Conservation (phyloP, 1,140 invertebrate species). For the Anagrus nilaparvatae region DNA sequence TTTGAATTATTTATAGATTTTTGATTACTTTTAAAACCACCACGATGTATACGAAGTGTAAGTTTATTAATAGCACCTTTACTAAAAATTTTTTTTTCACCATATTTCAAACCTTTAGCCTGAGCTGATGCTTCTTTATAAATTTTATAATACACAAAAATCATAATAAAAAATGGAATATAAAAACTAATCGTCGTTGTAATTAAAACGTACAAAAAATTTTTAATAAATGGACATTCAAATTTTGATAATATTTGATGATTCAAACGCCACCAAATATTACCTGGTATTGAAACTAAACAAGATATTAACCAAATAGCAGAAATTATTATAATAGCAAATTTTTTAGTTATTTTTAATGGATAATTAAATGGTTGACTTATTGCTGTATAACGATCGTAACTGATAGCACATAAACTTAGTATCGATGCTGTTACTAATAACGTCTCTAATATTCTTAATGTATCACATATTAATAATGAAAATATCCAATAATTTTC, state of each 20-base stretch:
- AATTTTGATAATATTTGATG: slow-evolving; percentile 60
- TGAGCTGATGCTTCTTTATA: slow-evolving; percentile 90
- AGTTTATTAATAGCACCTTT: slow-evolving; percentile 73
- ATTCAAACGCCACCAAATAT: slow-evolving; percentile 84
- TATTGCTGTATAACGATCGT: slow-evolving; percentile 96
- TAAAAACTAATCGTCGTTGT: slow-evolving; percentile 97
- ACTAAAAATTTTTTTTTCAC: slow-evolving; percentile 76
- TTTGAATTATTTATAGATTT: too few species aligned
- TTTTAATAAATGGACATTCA: slow-evolving; percentile 85
- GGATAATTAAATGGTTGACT: slow-evolving; percentile 95
- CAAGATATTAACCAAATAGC: slow-evolving; percentile 87
- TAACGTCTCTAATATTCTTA: slow-evolving; percentile 91
- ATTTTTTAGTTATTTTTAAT: slow-evolving; percentile 73
- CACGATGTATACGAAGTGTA: slow-evolving; percentile 79
- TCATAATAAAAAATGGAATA: slow-evolving; percentile 92
- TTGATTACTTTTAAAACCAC: too few species aligned
- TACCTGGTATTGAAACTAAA: slow-evolving; percentile 90
- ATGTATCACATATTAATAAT: slow-evolving; percentile 86
- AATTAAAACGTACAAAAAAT: slow-evolving; percentile 82
- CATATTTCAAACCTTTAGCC: slow-evolving; percentile 78
- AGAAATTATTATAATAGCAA: slow-evolving; percentile 72
- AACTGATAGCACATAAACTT: slow-evolving; percentile 92
- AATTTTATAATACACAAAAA: slow-evolving; percentile 90
- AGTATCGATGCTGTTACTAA: slow-evolving; percentile 92
- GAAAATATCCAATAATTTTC: slow-evolving; percentile 82